Percentiles rank a stretch among this genome's conserved stretches.
Conservation (phyloP, 2,888 invertebrate species). For the Mesopsocus fuscifrons region DNA sequence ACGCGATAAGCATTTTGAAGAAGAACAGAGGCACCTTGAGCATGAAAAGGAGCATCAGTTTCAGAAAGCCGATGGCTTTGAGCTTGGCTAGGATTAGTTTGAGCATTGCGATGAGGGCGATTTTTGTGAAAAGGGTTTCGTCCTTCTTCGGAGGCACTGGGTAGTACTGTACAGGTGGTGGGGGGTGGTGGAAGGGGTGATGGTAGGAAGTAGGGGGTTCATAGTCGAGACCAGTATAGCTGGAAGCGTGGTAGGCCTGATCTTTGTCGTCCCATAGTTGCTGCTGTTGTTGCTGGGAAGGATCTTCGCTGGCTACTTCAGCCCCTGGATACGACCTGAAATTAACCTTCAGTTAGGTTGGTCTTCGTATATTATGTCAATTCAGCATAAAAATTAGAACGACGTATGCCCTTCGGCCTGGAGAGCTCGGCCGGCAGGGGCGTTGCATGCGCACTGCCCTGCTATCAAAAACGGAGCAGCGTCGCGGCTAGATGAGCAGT, state of each 20-base stretch:
- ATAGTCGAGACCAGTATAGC: not conserved
- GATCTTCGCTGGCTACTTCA: not conserved
- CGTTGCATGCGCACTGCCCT: too few relatives aligned
- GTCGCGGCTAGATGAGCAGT: too few relatives aligned
- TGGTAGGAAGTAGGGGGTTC: conserved; percentile 2
- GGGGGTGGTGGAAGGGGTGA: conserved; percentile 1
- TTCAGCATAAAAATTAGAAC: too few relatives aligned
- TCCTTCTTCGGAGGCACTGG: conserved; percentile 3
- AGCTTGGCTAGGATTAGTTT: conserved; percentile 4
- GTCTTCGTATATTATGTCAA: not conserved
- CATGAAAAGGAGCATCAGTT: conserved; percentile 2
- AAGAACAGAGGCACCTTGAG: conserved; percentile 6
- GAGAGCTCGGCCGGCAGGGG: too few relatives aligned
- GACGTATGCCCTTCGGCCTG: too few relatives aligned
- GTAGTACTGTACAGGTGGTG: not conserved
- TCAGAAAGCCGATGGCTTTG: conserved; percentile 5
- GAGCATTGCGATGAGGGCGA: conserved; percentile 7
- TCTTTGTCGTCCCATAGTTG: conserved; percentile 8
- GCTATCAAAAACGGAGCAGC: too few relatives aligned
- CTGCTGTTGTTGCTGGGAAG: not conserved
- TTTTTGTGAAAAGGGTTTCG: conserved; percentile 5
- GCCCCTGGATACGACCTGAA: conserved; percentile 3
- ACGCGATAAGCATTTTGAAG: not conserved
- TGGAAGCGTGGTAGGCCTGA: conserved; percentile 7
- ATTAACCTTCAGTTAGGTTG: not conserved